These are phyloP conservation scores for Axea sp. DNA, from an alignment of 2,888 invertebrate genomes.

Conservation along the genomic window DNA sequence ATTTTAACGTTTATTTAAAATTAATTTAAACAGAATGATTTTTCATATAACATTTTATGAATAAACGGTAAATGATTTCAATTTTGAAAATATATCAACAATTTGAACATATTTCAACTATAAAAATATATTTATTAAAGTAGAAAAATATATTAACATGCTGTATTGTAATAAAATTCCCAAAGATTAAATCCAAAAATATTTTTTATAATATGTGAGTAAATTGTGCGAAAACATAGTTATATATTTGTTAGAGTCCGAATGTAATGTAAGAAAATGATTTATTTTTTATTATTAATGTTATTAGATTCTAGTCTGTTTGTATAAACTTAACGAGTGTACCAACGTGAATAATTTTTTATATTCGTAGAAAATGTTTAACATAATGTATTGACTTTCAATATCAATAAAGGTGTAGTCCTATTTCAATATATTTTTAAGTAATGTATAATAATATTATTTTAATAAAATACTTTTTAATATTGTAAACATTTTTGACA, in stretches of 20 bases:
- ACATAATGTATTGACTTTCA: conserved; percentile 19
- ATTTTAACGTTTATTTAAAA: no score
- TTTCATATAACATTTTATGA: no score
- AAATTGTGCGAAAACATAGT: conserved; percentile 63
- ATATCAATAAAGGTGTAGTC: no score
- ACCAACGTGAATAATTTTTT: conserved; percentile 13
- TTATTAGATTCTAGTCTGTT: conserved; percentile 72
- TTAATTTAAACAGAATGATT: no score
- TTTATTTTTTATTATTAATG: conserved; percentile 68
- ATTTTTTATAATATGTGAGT: conserved; percentile 72
- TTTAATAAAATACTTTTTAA: no score
- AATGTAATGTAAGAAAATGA: conserved; percentile 18
- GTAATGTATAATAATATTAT: no score
- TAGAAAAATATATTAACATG: conserved; percentile 57
- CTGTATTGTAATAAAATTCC: conserved; percentile 65
- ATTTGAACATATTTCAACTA: not conserved
- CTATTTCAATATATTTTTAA: no score
- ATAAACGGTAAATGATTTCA: no score
- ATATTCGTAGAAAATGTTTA: conserved; percentile 17
- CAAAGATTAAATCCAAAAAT: conserved; percentile 77
- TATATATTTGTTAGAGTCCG: conserved; percentile 54
- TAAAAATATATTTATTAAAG: conserved; percentile 20
- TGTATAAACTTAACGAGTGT: conserved; percentile 16
- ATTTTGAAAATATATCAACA: no score
- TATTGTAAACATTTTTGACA: no score